Percentiles rank a stretch among this genome's conserved stretches.
Evolutionary conservation across 2,888 invertebrate species (phyloP).

Genomic region (Neoaliturus tenellus): DNA sequence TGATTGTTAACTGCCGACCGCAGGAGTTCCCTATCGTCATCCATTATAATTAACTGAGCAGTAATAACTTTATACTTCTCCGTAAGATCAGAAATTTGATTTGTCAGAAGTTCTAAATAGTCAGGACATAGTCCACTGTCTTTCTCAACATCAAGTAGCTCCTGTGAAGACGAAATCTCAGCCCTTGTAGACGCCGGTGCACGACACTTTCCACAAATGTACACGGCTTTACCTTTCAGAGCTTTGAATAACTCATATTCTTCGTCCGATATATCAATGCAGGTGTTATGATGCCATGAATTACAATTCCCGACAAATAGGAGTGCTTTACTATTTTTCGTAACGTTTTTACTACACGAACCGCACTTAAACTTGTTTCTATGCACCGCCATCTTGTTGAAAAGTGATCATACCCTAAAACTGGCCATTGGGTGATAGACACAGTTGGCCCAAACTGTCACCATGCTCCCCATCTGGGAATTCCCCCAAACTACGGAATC

Average conservation of each 20-base stretch:
- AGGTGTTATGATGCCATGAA: slow-evolving; percentile 12
- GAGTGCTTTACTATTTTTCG: slow-evolving; percentile 9
- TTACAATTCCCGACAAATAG: slow-evolving; percentile 4
- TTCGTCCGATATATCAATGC: not conserved
- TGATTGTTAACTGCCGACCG: slow-evolving; percentile 2
- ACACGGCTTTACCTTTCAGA: slow-evolving; percentile 10
- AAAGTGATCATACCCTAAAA: too few relatives aligned
- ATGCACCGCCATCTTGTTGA: slow-evolving; percentile 5
- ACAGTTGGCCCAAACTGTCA: too few relatives aligned
- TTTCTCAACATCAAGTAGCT: not conserved
- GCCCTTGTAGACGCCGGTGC: not conserved
- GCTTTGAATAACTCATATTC: slow-evolving; percentile 15
- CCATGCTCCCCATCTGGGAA: too few relatives aligned
- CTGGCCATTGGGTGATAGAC: too few relatives aligned
- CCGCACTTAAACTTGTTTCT: not conserved
- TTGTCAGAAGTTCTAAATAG: not conserved
- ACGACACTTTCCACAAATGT: slow-evolving; percentile 8
- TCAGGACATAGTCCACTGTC: not conserved
- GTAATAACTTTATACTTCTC: not conserved
- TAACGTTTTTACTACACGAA: slow-evolving; percentile 17
- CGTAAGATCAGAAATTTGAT: not conserved
- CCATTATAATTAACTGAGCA: not conserved
- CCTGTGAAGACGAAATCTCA: not conserved
- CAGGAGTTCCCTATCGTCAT: not conserved
- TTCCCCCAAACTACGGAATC: too few relatives aligned